These are phyloP conservation scores for Lacanobia wlatinum DNA, from an alignment of 2,888 invertebrate species.

Conservation along the genomic window DNA sequence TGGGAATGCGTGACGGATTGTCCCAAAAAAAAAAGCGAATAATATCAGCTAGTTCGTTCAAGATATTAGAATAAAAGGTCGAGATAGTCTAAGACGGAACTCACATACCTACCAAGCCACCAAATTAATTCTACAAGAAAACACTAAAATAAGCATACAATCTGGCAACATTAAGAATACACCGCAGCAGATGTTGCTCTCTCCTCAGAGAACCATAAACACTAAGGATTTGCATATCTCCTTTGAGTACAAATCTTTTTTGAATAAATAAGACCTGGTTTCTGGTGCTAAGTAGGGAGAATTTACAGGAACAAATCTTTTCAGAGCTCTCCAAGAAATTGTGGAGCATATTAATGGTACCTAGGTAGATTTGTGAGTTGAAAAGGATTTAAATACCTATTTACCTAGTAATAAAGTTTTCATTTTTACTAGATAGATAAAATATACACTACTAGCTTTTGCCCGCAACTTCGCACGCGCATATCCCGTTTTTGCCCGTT, in stretches of 20 bases:
- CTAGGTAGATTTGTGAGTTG: background rate
- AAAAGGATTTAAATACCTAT: background rate
- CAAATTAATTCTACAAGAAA: background rate
- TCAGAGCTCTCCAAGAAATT: background rate
- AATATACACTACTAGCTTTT: too few species aligned
- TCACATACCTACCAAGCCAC: background rate
- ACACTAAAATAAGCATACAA: constrained; percentile 15
- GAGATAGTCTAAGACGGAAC: background rate
- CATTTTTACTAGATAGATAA: too few species aligned
- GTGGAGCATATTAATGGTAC: background rate
- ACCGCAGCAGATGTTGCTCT: constrained; percentile 25
- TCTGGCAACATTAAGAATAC: constrained; percentile 33
- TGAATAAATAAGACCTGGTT: constrained; percentile 53
- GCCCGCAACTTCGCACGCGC: too few species aligned
- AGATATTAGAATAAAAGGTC: too few species aligned
- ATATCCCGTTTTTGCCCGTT: too few species aligned
- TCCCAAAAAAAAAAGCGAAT: too few species aligned
- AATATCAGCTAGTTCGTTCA: too few species aligned
- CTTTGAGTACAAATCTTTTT: constrained; percentile 58
- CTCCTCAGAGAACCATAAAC: constrained; percentile 53
- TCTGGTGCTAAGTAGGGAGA: constrained; percentile 25
- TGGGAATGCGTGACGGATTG: too few species aligned
- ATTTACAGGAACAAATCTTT: constrained; percentile 47
- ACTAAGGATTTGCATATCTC: constrained; percentile 60
- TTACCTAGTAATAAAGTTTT: too few species aligned